Evolutionary conservation across 1,140 invertebrate genomes (phyloP).

Genomic region (Dendrolimus kikuchii): DNA sequence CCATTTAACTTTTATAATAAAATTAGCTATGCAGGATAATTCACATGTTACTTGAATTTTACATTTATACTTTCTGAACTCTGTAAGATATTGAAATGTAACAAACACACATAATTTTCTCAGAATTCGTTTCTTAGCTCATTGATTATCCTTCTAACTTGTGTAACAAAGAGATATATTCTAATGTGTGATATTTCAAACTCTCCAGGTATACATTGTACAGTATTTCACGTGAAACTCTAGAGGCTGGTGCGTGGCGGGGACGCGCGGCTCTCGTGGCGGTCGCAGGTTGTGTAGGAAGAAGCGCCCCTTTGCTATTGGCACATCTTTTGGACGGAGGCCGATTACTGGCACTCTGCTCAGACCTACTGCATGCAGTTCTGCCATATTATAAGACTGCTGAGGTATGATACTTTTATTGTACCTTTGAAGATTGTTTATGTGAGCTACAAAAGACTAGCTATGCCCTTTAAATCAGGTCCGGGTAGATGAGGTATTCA

Average conservation of each 20-base stretch:
- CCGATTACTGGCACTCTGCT: slow-evolving; percentile 85
- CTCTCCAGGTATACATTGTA: slow-evolving; percentile 82
- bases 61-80: too few relatives aligned
- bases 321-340: slow-evolving; percentile 84
- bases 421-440: neutral
- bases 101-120: neutral
- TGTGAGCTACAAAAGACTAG: too few relatives aligned
- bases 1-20: too few relatives aligned
- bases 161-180: neutral
- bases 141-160: neutral
- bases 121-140: neutral
- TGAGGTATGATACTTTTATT: too few relatives aligned
- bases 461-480: too few relatives aligned
- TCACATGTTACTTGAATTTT: too few relatives aligned
- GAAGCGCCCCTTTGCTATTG: slow-evolving; percentile 77
- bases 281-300: slow-evolving; percentile 80
- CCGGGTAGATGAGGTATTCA: too few relatives aligned
- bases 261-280: slow-evolving; percentile 83
- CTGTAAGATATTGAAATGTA: too few relatives aligned
- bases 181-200: too few relatives aligned
- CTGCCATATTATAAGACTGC: slow-evolving; percentile 86
- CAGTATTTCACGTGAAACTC: slow-evolving; percentile 76
- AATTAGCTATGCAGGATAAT: too few relatives aligned
- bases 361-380: slow-evolving; percentile 84
- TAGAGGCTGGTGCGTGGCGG: slow-evolving; percentile 78